Conservation (phyloP, 1,140 invertebrate species). For the Doryteuthis pealeii region DNA sequence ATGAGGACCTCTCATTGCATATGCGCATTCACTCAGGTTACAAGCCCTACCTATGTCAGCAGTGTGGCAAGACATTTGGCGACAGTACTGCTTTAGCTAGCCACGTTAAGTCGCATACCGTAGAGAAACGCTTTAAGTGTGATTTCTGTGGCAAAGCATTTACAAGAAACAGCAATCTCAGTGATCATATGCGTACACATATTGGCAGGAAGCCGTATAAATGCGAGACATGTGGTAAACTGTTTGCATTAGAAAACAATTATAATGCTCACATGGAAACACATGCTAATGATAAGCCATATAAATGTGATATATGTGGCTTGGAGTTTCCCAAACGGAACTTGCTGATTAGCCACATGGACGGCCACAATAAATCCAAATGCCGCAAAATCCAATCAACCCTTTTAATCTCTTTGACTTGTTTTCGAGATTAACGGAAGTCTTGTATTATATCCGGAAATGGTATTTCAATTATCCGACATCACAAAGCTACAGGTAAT, state of each 20-base stretch:
- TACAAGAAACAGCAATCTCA: conserved; percentile 26
- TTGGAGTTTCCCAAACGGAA: conserved; percentile 51
- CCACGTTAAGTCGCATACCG: conserved; percentile 34
- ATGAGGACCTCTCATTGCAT: background rate
- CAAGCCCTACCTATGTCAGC: conserved; percentile 77
- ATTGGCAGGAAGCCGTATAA: conserved; percentile 37
- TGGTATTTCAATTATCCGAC: no score
- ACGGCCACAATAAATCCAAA: conserved; percentile 3
- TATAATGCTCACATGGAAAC: conserved; percentile 20
- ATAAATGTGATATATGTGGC: conserved; percentile 82
- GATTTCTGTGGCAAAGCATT: conserved; percentile 27
- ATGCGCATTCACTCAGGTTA: conserved; percentile 17
- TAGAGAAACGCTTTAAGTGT: conserved; percentile 21
- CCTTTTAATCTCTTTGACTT: no score
- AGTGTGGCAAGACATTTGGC: conserved; percentile 86
- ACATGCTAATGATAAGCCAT: conserved; percentile 25
- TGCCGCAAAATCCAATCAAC: no score
- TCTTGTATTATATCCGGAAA: no score
- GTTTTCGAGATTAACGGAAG: no score
- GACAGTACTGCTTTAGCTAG: conserved; percentile 81
- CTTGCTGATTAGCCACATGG: background rate
- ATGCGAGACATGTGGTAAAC: conserved; percentile 23
- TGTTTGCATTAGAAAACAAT: conserved; percentile 12
- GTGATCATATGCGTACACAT: conserved; percentile 40
- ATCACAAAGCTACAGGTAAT: no score